Conservation (phyloP, 2,888 invertebrate genomes). For the Panzeria rudis region DNA sequence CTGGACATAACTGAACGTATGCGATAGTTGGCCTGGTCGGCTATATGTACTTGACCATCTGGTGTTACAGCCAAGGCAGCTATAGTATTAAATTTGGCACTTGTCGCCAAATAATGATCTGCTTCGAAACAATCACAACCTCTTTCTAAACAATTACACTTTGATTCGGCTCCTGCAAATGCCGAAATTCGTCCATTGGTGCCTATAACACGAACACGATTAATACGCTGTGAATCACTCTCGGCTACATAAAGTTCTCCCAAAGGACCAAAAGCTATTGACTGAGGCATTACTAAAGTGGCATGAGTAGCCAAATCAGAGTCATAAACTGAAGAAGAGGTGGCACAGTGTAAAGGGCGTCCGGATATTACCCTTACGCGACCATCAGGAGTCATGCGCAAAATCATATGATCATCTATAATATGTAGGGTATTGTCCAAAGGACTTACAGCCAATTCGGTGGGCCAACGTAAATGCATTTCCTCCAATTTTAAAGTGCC, state of each 20-base stretch:
- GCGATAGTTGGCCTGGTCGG: constrained; percentile 96
- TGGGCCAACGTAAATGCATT: constrained; percentile 97
- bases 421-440: constrained; percentile 97
- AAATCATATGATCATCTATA: constrained; percentile 97
- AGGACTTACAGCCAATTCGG: constrained; percentile 96
- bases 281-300: constrained; percentile 95
- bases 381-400: constrained; percentile 95
- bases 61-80: constrained; percentile 96
- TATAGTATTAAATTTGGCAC: constrained; percentile 96
- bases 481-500: constrained; percentile 96
- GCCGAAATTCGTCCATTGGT: constrained; percentile 96
- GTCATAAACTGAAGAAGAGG: constrained; percentile 91
- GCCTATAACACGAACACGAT: constrained; percentile 94
- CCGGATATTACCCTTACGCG: constrained; percentile 97
- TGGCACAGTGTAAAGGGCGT: constrained; percentile 95
- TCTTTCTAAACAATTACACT: constrained; percentile 95
- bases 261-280: constrained; percentile 95
- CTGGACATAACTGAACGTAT: constrained; percentile 95
- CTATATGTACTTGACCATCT: constrained; percentile 96
- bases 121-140: constrained; percentile 97
- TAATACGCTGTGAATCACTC: constrained; percentile 97
- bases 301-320: constrained; percentile 95
- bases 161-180: constrained; percentile 97
- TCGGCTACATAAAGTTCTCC: constrained; percentile 97
- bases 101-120: constrained; percentile 95